Percentiles rank a stretch among this genome's conserved stretches.
Conservation (phyloP, 2,888 invertebrate genomes). For the Ptychoptera contaminata region DNA sequence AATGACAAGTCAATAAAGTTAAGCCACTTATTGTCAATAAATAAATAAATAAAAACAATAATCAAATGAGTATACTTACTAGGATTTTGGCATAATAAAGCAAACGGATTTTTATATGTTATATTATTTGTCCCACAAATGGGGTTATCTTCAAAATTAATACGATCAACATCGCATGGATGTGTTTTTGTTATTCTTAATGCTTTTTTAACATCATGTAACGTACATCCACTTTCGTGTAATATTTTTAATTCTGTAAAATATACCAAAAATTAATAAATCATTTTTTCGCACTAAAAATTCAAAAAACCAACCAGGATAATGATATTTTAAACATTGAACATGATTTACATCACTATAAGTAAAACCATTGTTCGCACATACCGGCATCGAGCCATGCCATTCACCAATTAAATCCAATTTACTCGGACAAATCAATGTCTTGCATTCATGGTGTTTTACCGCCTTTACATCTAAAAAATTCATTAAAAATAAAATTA, state of each 20-base stretch:
- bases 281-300: no score
- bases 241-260: constrained; percentile 17
- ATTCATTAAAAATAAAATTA: neutral
- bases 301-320: constrained; percentile 14
- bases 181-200: constrained; percentile 5
- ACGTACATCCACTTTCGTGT: constrained; percentile 18
- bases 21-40: no score
- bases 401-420: constrained; percentile 10
- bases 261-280: no score
- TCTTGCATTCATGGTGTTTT: constrained; percentile 7
- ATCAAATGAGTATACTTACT: constrained; percentile 6
- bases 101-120: constrained; percentile 20
- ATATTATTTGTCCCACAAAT: constrained; percentile 17
- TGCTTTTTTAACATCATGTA: constrained; percentile 13
- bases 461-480: constrained; percentile 5
- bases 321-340: constrained; percentile 16
- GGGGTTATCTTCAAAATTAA: constrained; percentile 19
- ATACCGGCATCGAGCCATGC: constrained; percentile 12
- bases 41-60: no score
- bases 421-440: constrained; percentile 9
- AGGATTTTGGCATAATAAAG: constrained; percentile 16
- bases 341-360: constrained; percentile 18
- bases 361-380: constrained; percentile 19
- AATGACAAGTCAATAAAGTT: constrained; percentile 5
- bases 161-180: constrained; percentile 15